These are phyloP conservation scores for Camelus dromedarius DNA, from an alignment of 2,113 vertebrate genomes.

Conservation along the genomic window DNA sequence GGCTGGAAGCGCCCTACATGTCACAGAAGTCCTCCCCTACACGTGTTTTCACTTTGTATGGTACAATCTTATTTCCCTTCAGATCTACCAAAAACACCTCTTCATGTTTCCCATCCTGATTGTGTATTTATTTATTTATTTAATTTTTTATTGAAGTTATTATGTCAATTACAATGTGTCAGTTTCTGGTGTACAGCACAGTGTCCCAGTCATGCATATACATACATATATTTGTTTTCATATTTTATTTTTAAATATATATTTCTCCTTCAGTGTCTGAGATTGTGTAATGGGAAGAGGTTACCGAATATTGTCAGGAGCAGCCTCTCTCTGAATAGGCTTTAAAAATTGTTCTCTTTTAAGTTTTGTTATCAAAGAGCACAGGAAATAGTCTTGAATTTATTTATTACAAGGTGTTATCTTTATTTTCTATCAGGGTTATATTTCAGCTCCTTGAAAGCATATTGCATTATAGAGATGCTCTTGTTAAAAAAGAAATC, in stretches of 20 bases:
- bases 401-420: slow-evolving; percentile 71
- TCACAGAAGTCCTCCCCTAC: neutral
- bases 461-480: slow-evolving; percentile 70
- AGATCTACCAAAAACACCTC: neutral
- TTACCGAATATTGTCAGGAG: neutral
- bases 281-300: neutral
- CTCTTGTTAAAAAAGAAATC: slow-evolving; percentile 69
- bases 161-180: too few relatives aligned
- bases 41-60: neutral
- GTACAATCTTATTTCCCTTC: slow-evolving; percentile 14
- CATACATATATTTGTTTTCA: too few relatives aligned
- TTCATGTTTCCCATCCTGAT: slow-evolving; percentile 9
- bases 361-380: slow-evolving; percentile 61
- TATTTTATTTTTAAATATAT: neutral
- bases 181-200: too few relatives aligned
- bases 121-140: neutral
- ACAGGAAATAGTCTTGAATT: slow-evolving; percentile 59
- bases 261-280: slow-evolving; percentile 33
- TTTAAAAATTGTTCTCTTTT: slow-evolving; percentile 48
- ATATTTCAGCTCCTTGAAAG: slow-evolving; percentile 74
- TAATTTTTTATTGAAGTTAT: too few relatives aligned
- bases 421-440: slow-evolving; percentile 67
- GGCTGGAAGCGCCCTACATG: neutral
- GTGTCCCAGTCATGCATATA: too few relatives aligned
- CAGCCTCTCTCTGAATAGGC: slow-evolving; percentile 39